A percentile compares a stretch with the other conserved stretches of the same genome.
phyloP scores from a whole-genome alignment of 1,140 invertebrate genomes.

The Grapholita molesta region DNA sequence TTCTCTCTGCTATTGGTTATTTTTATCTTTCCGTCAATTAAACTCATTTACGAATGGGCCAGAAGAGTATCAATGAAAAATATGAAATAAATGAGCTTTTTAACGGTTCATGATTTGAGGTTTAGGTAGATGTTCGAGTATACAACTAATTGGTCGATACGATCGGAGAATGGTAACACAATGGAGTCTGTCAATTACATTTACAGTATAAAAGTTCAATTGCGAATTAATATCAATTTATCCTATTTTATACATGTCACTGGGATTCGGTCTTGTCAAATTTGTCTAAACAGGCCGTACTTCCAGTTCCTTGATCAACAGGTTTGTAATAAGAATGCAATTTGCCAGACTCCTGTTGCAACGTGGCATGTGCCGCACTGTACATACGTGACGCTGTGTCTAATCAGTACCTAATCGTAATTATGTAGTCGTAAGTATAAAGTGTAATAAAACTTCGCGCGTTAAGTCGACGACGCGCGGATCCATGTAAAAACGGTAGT shows the following conservation, averaged over 20 bases:
- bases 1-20: too few species aligned
- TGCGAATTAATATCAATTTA: neutral
- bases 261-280: neutral
- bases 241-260: too few species aligned
- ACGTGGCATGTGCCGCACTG: slow-evolving; percentile 29
- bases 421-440: slow-evolving; percentile 52
- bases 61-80: too few species aligned
- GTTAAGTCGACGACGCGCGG: slow-evolving; percentile 41
- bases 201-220: neutral
- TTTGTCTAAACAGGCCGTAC: neutral
- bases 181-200: neutral
- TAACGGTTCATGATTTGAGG: neutral
- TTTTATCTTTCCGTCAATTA: too few species aligned
- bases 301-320: neutral
- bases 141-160: slow-evolving; percentile 12
- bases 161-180: neutral
- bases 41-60: too few species aligned
- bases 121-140: neutral
- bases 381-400: slow-evolving; percentile 60
- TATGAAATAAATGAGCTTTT: too few species aligned
- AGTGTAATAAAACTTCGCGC: slow-evolving; percentile 40
- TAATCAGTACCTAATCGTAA: slow-evolving; percentile 62
- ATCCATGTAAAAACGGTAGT: slow-evolving; percentile 55
- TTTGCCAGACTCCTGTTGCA: neutral
- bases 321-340: neutral